Base-by-base conservation (phyloP, 2,797 vertebrate genomes). In the Arctocebus calabarensis region DNA sequence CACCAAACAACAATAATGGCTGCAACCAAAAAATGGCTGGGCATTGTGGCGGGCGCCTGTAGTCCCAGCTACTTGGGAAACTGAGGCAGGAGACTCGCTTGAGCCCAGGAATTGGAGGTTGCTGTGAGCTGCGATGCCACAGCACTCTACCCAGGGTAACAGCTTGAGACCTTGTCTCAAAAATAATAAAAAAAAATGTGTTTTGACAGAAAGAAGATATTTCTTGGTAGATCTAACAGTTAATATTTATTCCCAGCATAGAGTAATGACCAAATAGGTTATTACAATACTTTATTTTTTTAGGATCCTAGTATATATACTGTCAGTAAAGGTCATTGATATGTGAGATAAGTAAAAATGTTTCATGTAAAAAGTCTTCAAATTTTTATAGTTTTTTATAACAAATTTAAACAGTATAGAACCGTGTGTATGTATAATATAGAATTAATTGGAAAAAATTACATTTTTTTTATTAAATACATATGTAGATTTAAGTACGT, bases 321-420 rank as follows among this genome's bases (percentile, higher is more conserved):
- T 84, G 66, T 86, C 25, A 93, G 23, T 86, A 88, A 66, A 83
- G 16, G 45, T 75, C 74, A 84, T 52, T 91, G 19, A 82, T 70
- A 78, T 79, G n/a, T 81, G 16, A 81, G 70, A 81, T 75, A 52
- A 81, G 70, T 29, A 79, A 37, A 88, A 73, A 66, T 17, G 1
- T 71, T 90, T 68, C 29, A 25, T 71, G 75, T 71, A 57, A 68
- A 83, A 92, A 59, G 55, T 61, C 43, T 87, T 59, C 71, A 52
- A 52, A 52, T 52, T 52, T 52, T 52, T 68, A 37, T 84, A 73
- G 9, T 34, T 77, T 61, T 81, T 78, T 45, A 81, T 37, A 55
- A 77, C 94, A 48, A 34, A 93, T 32, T 81, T 74, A 82, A 45
- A 79, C 32, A 75, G 16, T 66, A 68, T 1, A 40, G 43, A 66